Base-by-base conservation (phyloP, 2,888 invertebrate species). In the Leptinotarsa peninsularis region DNA sequence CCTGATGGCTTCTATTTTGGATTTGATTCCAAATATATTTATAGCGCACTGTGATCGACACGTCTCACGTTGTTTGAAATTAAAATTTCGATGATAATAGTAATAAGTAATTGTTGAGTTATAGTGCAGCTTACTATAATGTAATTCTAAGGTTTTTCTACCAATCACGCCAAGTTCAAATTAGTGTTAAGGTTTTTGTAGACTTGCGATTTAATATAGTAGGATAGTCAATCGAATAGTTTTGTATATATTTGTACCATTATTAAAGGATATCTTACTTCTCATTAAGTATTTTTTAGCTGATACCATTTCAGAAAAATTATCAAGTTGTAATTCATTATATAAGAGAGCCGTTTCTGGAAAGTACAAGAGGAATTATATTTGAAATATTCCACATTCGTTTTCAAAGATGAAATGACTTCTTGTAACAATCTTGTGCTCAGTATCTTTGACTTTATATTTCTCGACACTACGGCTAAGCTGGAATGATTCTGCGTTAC, bases 81-180 rank as follows among this genome's bases (percentile, higher is more conserved):
- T 58, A 3, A 54, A 54, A 54, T 58, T 58, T 58, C 58, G 58
- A 58, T 58, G 43, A 33, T 63, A 63, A 43, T 63, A 63, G n/a
- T 63, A 63, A 63, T 63, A 63, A 63, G 21, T 63, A 27, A n/a
- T 43, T 63, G 63, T 63, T 63, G 43, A 63, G 15, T 60, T 27
- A 27, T 27, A 23, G 60, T 60, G 15, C 18, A 15, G 63, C 63
- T 63, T 63, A 43, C 33, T 63, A 43, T 63, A 63, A n/a, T 33
- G 63, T 63, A 33, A 63, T 63, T 43, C 33, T 63, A 63, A 63
- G 63, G n/a, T 75, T 75, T 70, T 73, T 77, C 79, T 80, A 79
- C 63, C 63, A 63, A 60, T 60, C 63, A 63, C 79, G 72, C 73
- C 76, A 76, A 82, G 80, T 82, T 79, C 81, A 81, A 82, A 82